These are phyloP conservation scores for Esox masquinongy DNA, from an alignment of 2,797 vertebrate genomes.

Conservation along the genomic window DNA sequence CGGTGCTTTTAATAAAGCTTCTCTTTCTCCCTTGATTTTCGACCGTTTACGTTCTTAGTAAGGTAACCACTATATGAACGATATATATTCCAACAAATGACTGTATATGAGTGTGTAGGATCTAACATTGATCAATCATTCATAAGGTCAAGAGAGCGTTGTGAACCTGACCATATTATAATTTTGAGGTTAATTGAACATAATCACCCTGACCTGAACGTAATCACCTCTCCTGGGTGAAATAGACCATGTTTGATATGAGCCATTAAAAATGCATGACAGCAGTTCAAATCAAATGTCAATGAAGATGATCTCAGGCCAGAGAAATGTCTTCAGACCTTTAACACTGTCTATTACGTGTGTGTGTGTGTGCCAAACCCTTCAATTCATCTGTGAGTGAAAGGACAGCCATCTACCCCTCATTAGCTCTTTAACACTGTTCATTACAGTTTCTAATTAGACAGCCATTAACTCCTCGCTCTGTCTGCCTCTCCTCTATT, in stretches of 20 bases:
- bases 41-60: too few relatives aligned
- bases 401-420: constrained; percentile 81
- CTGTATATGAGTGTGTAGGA: neutral
- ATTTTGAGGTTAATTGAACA: neutral
- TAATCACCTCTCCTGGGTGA: neutral
- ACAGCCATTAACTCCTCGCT: constrained; percentile 79
- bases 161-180: neutral
- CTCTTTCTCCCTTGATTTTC: too few relatives aligned
- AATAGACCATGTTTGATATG: neutral
- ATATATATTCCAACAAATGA: too few relatives aligned
- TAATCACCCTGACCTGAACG: constrained; percentile 2
- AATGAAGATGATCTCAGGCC: constrained; percentile 16
- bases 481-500: constrained; percentile 44
- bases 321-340: neutral
- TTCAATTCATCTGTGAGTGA: constrained; percentile 78
- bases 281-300: neutral
- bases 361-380: constrained; percentile 12
- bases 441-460: constrained; percentile 88
- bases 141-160: neutral
- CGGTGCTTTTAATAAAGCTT: too few relatives aligned
- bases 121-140: neutral
- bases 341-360: constrained; percentile 13
- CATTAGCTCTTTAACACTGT: constrained; percentile 87
- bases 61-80: too few relatives aligned
- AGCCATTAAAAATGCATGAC: constrained; percentile 22